Evolutionary conservation across 2,888 invertebrate genomes (phyloP), one percentile per base, ranked within the genome.

Genomic region (Hyposoter didymator): DNA sequence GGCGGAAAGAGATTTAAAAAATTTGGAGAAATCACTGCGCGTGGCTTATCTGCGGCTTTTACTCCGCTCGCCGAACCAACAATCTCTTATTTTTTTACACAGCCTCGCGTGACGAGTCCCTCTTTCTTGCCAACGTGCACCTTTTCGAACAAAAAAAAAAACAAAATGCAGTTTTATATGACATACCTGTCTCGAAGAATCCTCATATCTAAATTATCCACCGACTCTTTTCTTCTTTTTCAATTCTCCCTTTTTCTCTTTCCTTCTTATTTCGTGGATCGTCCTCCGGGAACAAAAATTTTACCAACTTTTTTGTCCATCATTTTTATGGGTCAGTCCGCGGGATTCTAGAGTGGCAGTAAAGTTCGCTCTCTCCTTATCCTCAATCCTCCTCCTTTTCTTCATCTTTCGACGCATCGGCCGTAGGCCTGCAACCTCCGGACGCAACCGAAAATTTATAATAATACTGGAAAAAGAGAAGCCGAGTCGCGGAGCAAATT

Each of bases 161-260:
- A 78, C 66, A 73, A n/a, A n/a, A n/a, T 76, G 49, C 12, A 45
- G 43, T 79, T 85, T 82, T 85, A 85, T 82, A 85, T 85, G 82
- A 85, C 85, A 85, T 84, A 82, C 78, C 78, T 75, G 74, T 55
- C 59, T 82, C 66, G 72, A 76, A 80, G 79, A 79, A 76, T 79
- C 17, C 82, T 85, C 72, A 67, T 85, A 82, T 85, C 85, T 82
- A 80, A 85, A 85, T 85, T 85, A 82, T 85, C 82, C 79, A 59
- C 47, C 76, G 45, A 73, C 79, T 76, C 55, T 43, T 76, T 78
- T 67, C 79, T 87, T 86, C 81, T 86, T 85, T 87, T 82, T 78
- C 76, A 59, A 47, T 78, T 59, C 83, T 87, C 84, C 72, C 67
- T 22, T n/a, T 45, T 39, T 1, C 74, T 52, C 10, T 43, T 64